Evolutionary conservation across 1,140 invertebrate species (phyloP), one percentile per base, ranked within the genome.

Genomic region (Conus ventricosus): DNA sequence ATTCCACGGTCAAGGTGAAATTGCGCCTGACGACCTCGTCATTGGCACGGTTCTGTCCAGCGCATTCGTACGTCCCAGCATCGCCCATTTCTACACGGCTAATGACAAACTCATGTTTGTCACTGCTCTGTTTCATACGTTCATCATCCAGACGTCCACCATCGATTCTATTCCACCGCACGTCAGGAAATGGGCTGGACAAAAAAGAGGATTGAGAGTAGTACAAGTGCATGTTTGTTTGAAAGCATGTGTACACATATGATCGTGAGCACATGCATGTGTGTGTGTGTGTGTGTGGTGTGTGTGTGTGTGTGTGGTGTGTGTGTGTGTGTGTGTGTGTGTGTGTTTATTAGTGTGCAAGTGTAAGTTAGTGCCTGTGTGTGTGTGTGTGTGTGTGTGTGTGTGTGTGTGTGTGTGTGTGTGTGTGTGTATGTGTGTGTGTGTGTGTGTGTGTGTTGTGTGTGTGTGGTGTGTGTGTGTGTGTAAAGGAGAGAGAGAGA

Each of bases 11-110:
- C 7, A 93, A 55, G 7, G 25, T 89, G 84, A 93, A 93, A 4
- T 17, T 90, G 4, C 89, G n/a, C n/a, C 54, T 89, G 2, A 87
- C 86, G 15, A 53, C 60, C 11, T 85, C 25, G 6, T 71, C 1
- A 20, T 71, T 53, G 7, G 91, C 75, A 51, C 57, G 7, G 88
- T 94, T 94, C 5, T 78, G 87, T 25, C 92, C 94, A 5, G 83
- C 60, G 76, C 94, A 94, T 63, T 91, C 90, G 83, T 94, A 94
- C 67, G 88, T 78, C 15, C 93, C 93, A 20, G 90, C 91, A 88
- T 94, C 94, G n/a, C 91, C 92, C 89, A 89, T 91, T 27, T 93
- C 67, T 6, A 94, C 90, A 39, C 91, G 87, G 20, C 90, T 90
- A 20, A 94, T 93, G 5, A 89, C 85, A n/a, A 94, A 87, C 81